A percentile compares a stretch with the other conserved stretches of the same genome.
phyloP scores from a whole-genome alignment of 1,140 invertebrate species.

The Euborellia annulipes region DNA sequence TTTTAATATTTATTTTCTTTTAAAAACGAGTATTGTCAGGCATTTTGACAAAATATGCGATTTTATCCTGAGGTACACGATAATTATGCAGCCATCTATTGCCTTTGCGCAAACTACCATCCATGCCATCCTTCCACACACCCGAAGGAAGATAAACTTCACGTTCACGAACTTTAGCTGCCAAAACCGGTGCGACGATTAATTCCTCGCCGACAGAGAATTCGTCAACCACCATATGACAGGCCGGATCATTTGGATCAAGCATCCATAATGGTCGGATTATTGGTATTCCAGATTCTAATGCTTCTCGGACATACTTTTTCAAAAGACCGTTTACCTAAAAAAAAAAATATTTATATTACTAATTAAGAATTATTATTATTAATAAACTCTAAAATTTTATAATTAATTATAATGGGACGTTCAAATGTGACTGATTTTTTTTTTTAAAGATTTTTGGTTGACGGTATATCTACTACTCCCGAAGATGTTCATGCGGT shows the following conservation, averaged over 20 bases:
- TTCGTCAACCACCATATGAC: slow-evolving; percentile 66
- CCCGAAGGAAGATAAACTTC: slow-evolving; percentile 75
- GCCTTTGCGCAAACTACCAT: slow-evolving; percentile 66
- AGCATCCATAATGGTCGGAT: slow-evolving; percentile 86
- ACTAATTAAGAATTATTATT: slow-evolving; percentile 1
- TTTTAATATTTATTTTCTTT: slow-evolving; percentile 7
- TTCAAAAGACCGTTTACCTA: slow-evolving; percentile 55
- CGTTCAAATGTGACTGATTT: too few relatives aligned
- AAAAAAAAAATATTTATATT: slow-evolving; percentile 8
- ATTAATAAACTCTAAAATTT: too few relatives aligned
- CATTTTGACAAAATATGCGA: slow-evolving; percentile 73
- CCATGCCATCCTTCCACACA: slow-evolving; percentile 79
- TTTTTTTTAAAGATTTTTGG: too few relatives aligned
- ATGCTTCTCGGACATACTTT: slow-evolving; percentile 54
- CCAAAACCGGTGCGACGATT: slow-evolving; percentile 78
- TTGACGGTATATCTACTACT: too few relatives aligned
- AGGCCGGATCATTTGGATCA: slow-evolving; percentile 60
- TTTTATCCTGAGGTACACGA: slow-evolving; percentile 54
- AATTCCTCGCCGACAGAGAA: slow-evolving; percentile 82
- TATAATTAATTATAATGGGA: slow-evolving; percentile 7
- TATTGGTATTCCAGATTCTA: slow-evolving; percentile 64
- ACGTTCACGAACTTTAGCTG: slow-evolving; percentile 41
- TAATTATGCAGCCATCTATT: slow-evolving; percentile 81
- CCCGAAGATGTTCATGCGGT: too few relatives aligned
- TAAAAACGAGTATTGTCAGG: slow-evolving; percentile 67